Conservation (phyloP, 2,888 invertebrate genomes). For the Syrista parreyssii region DNA sequence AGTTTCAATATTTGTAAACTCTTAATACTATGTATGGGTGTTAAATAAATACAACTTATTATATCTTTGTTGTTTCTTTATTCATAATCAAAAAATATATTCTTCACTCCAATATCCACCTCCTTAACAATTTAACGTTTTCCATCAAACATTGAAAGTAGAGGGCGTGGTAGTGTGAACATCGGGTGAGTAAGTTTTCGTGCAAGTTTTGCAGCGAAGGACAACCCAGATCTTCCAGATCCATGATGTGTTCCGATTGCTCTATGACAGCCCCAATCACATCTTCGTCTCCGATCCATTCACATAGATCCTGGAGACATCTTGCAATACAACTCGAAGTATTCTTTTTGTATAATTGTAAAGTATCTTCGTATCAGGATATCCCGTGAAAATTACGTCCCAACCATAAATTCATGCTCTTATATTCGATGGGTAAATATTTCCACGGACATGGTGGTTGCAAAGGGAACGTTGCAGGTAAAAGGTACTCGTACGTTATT, state of each 20-base stretch:
- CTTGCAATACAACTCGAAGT: not conserved
- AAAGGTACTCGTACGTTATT: no score
- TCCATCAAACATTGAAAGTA: not conserved
- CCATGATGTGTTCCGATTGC: not conserved
- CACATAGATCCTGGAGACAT: not conserved
- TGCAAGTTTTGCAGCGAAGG: not conserved
- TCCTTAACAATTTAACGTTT: not conserved
- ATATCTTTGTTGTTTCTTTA: no score
- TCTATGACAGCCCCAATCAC: not conserved
- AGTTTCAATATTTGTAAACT: no score
- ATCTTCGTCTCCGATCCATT: not conserved
- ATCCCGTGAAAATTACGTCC: not conserved
- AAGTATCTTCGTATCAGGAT: not conserved
- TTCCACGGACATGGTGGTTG: not conserved
- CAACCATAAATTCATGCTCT: not conserved
- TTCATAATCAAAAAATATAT: not conserved
- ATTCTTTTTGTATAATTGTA: not conserved
- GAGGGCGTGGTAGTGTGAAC: not conserved
- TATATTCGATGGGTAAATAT: not conserved
- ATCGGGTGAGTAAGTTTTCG: not conserved
- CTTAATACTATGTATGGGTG: no score
- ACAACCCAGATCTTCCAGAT: not conserved
- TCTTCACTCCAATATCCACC: no score
- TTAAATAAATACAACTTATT: no score
- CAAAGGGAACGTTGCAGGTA: not conserved